Conservation (phyloP, 2,113 vertebrate genomes). For the Drymodes brunneopygia region DNA sequence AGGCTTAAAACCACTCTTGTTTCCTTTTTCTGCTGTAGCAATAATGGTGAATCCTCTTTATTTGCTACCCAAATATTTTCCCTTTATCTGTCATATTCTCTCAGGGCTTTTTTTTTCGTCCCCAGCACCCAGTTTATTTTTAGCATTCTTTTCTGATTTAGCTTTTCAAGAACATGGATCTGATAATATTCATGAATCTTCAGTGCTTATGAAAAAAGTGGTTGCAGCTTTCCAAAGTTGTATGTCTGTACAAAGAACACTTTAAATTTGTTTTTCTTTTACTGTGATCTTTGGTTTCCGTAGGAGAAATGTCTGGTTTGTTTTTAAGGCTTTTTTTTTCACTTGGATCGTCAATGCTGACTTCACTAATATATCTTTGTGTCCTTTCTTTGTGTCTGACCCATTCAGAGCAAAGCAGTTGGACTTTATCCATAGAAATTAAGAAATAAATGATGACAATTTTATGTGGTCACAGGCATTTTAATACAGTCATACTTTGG, state of each 20-base stretch:
- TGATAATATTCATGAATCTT: not conserved
- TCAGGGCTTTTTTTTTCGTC: not conserved
- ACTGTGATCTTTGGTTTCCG: not conserved
- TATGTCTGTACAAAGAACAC: not conserved
- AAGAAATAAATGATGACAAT: not conserved
- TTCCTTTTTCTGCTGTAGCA: not conserved
- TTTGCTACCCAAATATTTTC: constrained; percentile 32
- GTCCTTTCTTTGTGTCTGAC: not conserved
- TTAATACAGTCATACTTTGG: not conserved
- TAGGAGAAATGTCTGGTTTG: not conserved
- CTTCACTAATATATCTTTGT: not conserved
- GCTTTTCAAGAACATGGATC: not conserved
- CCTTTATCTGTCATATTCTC: not conserved
- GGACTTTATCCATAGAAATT: not conserved
- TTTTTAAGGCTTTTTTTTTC: not conserved
- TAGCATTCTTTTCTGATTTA: not conserved
- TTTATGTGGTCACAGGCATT: not conserved
- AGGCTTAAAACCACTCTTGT: not conserved
- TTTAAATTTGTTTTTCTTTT: not conserved
- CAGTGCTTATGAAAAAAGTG: not conserved
- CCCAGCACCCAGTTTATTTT: not conserved
- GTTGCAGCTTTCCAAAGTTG: not conserved
- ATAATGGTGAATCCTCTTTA: not conserved
- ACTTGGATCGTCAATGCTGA: not conserved
- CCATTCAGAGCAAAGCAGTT: not conserved